A percentile compares a stretch with the other conserved stretches of the same genome.
Evolutionary conservation across 2,113 vertebrate species (phyloP).

Genomic region (Upupa epops): DNA sequence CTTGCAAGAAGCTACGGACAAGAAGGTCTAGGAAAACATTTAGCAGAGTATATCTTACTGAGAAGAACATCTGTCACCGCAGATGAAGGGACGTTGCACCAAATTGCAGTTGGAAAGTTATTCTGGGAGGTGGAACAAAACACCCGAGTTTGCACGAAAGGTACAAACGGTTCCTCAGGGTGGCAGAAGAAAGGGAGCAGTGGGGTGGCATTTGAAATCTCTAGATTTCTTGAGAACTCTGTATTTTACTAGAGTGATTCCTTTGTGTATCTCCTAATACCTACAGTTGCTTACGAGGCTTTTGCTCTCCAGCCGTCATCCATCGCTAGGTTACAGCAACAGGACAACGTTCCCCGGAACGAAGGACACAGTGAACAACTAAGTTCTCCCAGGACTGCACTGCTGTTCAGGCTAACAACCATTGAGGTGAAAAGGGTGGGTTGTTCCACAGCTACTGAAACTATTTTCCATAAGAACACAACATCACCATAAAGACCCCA

Average conservation of each 20-base stretch:
- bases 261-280: neutral
- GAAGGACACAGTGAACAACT: neutral
- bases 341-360: neutral
- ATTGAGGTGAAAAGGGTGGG: neutral
- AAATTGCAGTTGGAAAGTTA: neutral
- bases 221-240: neutral
- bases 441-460: neutral
- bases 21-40: neutral
- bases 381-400: neutral
- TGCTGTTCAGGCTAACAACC: neutral
- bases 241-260: neutral
- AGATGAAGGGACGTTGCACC: neutral
- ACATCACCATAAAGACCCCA: neutral
- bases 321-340: neutral
- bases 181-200: neutral
- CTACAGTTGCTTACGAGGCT: neutral
- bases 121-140: neutral
- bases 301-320: neutral
- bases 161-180: rapidly evolving
- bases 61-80: neutral
- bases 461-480: neutral
- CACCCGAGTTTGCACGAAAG: neutral
- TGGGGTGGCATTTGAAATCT: neutral
- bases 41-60: neutral
- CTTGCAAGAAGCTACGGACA: neutral